phyloP scores from a whole-genome alignment of 2,113 vertebrate species.

The Pimephales promelas region DNA sequence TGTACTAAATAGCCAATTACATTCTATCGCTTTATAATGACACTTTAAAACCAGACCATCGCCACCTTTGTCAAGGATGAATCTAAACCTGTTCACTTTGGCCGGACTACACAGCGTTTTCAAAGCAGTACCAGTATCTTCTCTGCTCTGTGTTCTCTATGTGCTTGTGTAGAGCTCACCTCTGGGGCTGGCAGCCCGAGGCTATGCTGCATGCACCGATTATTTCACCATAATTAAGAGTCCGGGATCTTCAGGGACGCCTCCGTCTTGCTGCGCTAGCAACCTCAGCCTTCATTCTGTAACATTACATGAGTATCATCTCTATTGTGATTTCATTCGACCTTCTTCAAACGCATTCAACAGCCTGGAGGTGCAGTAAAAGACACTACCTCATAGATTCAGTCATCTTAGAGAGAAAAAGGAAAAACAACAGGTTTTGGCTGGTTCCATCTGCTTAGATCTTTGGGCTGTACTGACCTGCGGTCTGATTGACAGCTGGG shows the following conservation, averaged over 20 bases:
- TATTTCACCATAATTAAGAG: conserved; percentile 51
- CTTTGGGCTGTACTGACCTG: conserved; percentile 12
- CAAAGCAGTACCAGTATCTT: conserved; percentile 39
- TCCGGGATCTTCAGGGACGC: conserved; percentile 24
- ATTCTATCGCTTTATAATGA: conserved; percentile 24
- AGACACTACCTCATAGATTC: conserved; percentile 26
- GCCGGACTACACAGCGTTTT: conserved; percentile 50
- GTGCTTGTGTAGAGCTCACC: conserved; percentile 40
- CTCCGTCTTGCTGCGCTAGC: neutral
- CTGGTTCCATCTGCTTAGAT: conserved; percentile 12
- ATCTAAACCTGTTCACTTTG: conserved; percentile 42
- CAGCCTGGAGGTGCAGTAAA: neutral
- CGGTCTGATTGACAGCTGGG: conserved; percentile 30
- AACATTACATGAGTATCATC: conserved; percentile 26
- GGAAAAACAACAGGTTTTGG: conserved; percentile 22
- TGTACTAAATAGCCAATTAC: neutral
- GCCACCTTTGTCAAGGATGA: conserved; percentile 18
- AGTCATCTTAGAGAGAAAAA: neutral
- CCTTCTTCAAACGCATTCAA: neutral
- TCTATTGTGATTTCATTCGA: conserved; percentile 23
- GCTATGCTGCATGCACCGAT: conserved; percentile 38
- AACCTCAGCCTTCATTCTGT: conserved; percentile 36
- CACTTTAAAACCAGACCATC: conserved; percentile 34
- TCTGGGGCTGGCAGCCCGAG: conserved; percentile 50
- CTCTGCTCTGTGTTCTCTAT: conserved; percentile 28